Conservation (phyloP, 2,888 invertebrate species). For the Nysson spinosus region DNA sequence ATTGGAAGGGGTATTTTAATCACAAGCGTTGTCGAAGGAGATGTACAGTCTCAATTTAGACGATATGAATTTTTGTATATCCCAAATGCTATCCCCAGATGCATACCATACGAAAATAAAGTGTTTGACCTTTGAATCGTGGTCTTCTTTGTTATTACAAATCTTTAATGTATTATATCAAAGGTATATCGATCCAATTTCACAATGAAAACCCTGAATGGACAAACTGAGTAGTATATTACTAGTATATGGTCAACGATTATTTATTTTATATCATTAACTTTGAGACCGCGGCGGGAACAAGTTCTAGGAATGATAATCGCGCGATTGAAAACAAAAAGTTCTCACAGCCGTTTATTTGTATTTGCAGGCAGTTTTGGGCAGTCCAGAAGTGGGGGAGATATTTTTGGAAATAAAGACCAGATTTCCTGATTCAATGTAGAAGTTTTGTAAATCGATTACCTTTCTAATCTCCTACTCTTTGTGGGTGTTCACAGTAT, state of each 20-base stretch:
- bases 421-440: conserved; percentile 75
- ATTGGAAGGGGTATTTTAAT: conserved; percentile 90
- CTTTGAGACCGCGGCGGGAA: conserved; percentile 24
- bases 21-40: conserved; percentile 86
- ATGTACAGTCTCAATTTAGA: conserved; percentile 57
- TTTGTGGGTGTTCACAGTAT: conserved; percentile 37
- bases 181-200: conserved; percentile 37
- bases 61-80: conserved; percentile 61
- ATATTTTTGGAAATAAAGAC: conserved; percentile 76
- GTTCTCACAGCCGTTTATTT: conserved; percentile 69
- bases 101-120: conserved; percentile 58
- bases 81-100: conserved; percentile 44
- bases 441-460: conserved; percentile 66
- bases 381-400: conserved; percentile 71
- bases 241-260: conserved; percentile 4
- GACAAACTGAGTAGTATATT: conserved; percentile 30
- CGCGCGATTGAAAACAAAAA: conserved; percentile 32
- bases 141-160: conserved; percentile 58
- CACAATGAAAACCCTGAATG: conserved; percentile 46
- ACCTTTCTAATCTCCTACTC: conserved; percentile 64
- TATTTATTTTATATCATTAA: conserved; percentile 4
- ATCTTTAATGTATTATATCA: conserved; percentile 25
- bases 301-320: conserved; percentile 26
- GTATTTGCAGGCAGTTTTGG: conserved; percentile 77
- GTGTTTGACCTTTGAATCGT: conserved; percentile 59